A percentile compares a stretch with the other conserved stretches of the same genome.
Conservation (phyloP, 2,888 invertebrate genomes). For the Lordiphosa fenestrarum region DNA sequence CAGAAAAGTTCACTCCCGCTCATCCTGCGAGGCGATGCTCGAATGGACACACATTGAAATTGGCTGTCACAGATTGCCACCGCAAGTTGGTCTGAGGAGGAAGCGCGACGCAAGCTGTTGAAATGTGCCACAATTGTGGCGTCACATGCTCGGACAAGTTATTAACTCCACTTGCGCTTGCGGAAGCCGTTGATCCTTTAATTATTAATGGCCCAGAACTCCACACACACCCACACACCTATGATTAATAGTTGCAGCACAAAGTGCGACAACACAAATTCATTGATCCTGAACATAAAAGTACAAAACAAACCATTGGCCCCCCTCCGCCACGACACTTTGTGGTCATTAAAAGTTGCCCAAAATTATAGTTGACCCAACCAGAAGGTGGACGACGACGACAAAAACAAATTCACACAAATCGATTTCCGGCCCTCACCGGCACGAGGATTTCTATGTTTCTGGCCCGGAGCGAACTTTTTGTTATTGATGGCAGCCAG, state of each 20-base stretch:
- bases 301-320: slow-evolving; percentile 43
- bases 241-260: slow-evolving; percentile 64
- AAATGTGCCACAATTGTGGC: slow-evolving; percentile 44
- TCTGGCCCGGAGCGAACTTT: slow-evolving; percentile 57
- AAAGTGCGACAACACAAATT: slow-evolving; percentile 62
- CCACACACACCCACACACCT: slow-evolving; percentile 9
- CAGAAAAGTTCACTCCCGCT: slow-evolving; percentile 2
- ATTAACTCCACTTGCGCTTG: slow-evolving; percentile 81
- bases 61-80: slow-evolving; percentile 35
- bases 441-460: slow-evolving; percentile 47
- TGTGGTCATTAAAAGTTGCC: slow-evolving; percentile 63
- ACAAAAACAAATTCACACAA: slow-evolving; percentile 69
- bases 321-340: slow-evolving; percentile 29
- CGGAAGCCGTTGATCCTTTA: slow-evolving; percentile 84
- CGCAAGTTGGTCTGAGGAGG: not conserved
- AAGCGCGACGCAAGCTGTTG: slow-evolving; percentile 12
- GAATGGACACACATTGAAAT: slow-evolving; percentile 45
- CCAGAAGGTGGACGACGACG: not conserved
- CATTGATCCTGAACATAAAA: slow-evolving; percentile 57
- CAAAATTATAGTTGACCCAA: slow-evolving; percentile 69
- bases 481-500: slow-evolving; percentile 70
- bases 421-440: slow-evolving; percentile 63
- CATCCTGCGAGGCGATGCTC: slow-evolving; percentile 1
- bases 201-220: slow-evolving; percentile 22
- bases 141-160: slow-evolving; percentile 53